phyloP scores from a whole-genome alignment of 2,113 vertebrate species.

The Mohoua ochrocephala region DNA sequence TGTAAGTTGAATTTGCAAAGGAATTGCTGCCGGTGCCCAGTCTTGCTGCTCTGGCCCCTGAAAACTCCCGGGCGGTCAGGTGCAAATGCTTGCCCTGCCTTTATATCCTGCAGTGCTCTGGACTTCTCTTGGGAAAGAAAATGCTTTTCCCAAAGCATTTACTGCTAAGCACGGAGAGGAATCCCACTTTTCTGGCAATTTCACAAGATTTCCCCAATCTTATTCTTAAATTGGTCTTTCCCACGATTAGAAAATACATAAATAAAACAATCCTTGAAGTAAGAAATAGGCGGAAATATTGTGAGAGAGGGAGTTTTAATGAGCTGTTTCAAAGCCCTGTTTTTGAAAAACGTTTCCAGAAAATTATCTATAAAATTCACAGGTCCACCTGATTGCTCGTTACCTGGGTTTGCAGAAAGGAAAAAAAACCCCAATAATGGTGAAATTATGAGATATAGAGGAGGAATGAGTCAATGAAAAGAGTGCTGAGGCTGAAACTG shows the following conservation, averaged over 20 bases:
- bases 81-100: not conserved
- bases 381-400: not conserved
- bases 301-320: not conserved
- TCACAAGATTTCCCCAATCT: not conserved
- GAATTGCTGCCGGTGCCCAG: not conserved
- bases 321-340: not conserved
- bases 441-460: not conserved
- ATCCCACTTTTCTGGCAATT: not conserved
- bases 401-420: not conserved
- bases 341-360: not conserved
- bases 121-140: not conserved
- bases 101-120: not conserved
- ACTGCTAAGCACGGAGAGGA: not conserved
- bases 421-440: not conserved
- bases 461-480: not conserved
- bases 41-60: not conserved
- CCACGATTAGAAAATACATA: not conserved
- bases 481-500: not conserved
- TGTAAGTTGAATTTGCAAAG: not conserved
- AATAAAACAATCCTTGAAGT: not conserved
- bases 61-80: fast-evolving
- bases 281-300: not conserved
- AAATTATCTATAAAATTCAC: not conserved
- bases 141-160: not conserved
- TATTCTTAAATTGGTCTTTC: not conserved